These are phyloP conservation scores for Gari tellinella DNA, from an alignment of 2,888 invertebrate species.

Conservation along the genomic window DNA sequence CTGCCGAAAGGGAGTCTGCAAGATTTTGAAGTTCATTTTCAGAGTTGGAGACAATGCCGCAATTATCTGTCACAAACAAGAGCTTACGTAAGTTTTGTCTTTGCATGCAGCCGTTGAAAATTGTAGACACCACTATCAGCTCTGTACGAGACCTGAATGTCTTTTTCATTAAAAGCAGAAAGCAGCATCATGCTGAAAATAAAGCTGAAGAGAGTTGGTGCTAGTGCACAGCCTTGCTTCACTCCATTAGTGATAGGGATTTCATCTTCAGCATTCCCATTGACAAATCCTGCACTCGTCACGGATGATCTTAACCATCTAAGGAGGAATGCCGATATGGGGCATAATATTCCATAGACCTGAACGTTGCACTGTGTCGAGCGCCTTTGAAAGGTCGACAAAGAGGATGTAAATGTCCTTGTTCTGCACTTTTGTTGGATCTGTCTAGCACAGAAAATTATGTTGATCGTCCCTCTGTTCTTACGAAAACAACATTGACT, in stretches of 20 bases:
- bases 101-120: constrained; percentile 10
- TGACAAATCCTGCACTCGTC: not conserved
- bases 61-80: constrained; percentile 15
- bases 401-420: constrained; percentile 4
- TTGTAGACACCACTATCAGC: constrained; percentile 9
- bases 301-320: not conserved
- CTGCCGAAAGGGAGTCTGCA: too few relatives aligned
- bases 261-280: not conserved
- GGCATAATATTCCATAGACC: constrained; percentile 2
- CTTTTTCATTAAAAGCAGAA: constrained; percentile 5
- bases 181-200: constrained; percentile 4
- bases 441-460: not conserved
- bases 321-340: not conserved
- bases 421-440: not conserved
- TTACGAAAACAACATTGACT: not conserved
- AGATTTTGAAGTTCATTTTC: too few relatives aligned
- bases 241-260: constrained; percentile 13
- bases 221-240: constrained; percentile 9
- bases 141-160: constrained; percentile 4
- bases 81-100: constrained; percentile 1
- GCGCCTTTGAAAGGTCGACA: not conserved
- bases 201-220: constrained; percentile 8
- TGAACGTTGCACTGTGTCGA: not conserved
- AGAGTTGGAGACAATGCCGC: not conserved
- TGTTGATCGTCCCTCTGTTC: not conserved